These are phyloP conservation scores for Xestia xanthographa DNA, from an alignment of 2,888 invertebrate genomes.

Conservation along the genomic window DNA sequence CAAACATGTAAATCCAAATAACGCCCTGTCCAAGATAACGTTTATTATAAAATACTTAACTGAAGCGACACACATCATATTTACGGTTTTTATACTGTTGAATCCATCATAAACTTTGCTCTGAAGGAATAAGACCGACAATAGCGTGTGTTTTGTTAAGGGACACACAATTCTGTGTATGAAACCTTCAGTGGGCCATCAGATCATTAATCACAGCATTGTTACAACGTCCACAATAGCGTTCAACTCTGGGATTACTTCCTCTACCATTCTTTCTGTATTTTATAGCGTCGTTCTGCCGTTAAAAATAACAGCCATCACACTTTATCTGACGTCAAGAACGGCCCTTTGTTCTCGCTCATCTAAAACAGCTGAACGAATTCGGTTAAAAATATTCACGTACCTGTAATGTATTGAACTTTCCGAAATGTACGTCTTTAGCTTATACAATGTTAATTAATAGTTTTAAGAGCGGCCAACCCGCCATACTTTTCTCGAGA, in stretches of 20 bases:
- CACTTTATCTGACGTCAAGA: slow-evolving; percentile 59
- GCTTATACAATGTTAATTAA: neutral
- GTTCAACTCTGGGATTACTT: slow-evolving; percentile 67
- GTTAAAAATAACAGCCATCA: slow-evolving; percentile 70
- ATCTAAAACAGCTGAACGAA: slow-evolving; percentile 61
- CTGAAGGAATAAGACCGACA: slow-evolving; percentile 53
- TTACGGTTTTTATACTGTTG: slow-evolving; percentile 35
- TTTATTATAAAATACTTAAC: slow-evolving; percentile 31
- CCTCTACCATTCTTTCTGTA: slow-evolving; percentile 61
- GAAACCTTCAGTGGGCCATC: slow-evolving; percentile 61
- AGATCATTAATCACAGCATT: slow-evolving; percentile 76
- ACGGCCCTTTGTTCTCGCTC: slow-evolving; percentile 68
- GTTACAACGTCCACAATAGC: slow-evolving; percentile 71
- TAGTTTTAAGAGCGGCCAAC: too few species aligned
- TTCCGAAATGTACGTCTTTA: slow-evolving; percentile 9
- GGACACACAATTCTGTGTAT: slow-evolving; percentile 46
- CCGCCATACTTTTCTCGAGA: too few species aligned
- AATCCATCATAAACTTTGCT: slow-evolving; percentile 38
- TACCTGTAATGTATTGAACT: slow-evolving; percentile 30
- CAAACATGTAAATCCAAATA: slow-evolving; percentile 13
- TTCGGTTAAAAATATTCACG: slow-evolving; percentile 53
- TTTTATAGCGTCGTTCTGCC: slow-evolving; percentile 63
- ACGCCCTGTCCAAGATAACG: slow-evolving; percentile 21
- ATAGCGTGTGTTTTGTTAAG: slow-evolving; percentile 53
- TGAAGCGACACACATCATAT: slow-evolving; percentile 35